Evolutionary conservation across 2,113 vertebrate species (phyloP).

Genomic region (Phycodurus eques): DNA sequence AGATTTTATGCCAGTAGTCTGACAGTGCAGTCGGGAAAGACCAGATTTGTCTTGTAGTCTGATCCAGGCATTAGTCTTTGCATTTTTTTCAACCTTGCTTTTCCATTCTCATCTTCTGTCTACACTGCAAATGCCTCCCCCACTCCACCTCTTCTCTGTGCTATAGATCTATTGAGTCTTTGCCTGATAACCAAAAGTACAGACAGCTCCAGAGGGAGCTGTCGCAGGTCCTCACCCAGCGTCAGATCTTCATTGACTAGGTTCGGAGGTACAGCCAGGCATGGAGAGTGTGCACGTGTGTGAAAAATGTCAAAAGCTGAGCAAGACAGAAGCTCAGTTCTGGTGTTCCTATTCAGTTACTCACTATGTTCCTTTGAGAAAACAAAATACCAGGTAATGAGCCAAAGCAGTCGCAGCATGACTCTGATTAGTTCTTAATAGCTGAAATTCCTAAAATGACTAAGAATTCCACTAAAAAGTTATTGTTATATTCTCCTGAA

Average conservation of each 20-base stretch:
- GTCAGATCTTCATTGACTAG: constrained; percentile 99
- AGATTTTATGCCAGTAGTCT: too few relatives aligned
- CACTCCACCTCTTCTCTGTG: constrained; percentile 58
- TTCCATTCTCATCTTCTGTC: constrained; percentile 18
- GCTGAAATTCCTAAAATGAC: neutral
- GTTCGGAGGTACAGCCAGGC: constrained; percentile 83
- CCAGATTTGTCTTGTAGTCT: too few relatives aligned
- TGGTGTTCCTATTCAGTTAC: neutral
- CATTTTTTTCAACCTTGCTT: neutral
- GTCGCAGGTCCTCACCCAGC: constrained; percentile 98
- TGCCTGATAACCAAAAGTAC: constrained; percentile 99
- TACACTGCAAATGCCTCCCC: constrained; percentile 8
- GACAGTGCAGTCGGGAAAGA: too few relatives aligned
- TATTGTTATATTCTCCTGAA: neutral
- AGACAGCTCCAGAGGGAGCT: constrained; percentile 98
- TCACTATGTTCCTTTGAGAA: neutral
- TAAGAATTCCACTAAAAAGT: neutral
- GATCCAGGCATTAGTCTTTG: too few relatives aligned
- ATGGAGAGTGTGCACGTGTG: constrained; percentile 32
- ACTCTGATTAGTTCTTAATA: neutral
- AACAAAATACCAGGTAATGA: neutral
- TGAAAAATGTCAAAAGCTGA: neutral
- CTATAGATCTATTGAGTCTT: constrained; percentile 97
- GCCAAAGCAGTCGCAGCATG: neutral
- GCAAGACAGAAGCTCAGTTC: neutral